Percentiles rank a stretch among this genome's conserved stretches.
Evolutionary conservation across 2,113 vertebrate genomes (phyloP).

Genomic region (Lycaon pictus): DNA sequence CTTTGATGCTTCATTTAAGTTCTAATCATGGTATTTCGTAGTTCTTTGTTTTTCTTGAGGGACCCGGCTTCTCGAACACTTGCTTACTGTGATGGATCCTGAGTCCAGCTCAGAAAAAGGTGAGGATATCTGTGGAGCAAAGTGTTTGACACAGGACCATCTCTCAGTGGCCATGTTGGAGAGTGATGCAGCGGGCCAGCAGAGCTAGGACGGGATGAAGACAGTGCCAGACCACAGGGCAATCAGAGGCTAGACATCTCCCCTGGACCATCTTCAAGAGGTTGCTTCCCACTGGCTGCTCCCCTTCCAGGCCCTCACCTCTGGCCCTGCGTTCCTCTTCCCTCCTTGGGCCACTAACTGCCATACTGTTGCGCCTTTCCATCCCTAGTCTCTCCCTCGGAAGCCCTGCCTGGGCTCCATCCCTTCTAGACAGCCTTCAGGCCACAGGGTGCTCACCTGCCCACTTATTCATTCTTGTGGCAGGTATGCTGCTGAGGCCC

Average conservation of each 20-base stretch:
- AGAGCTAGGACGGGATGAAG: background rate
- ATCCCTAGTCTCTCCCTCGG: background rate
- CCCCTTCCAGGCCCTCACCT: background rate
- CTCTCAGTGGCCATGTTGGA: background rate
- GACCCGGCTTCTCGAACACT: background rate
- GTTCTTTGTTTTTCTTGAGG: background rate
- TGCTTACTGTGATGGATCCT: background rate
- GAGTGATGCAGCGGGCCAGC: background rate
- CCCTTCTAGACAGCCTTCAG: background rate
- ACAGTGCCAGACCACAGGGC: background rate
- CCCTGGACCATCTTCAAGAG: background rate
- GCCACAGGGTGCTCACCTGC: background rate
- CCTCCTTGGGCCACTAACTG: background rate
- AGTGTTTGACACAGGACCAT: background rate
- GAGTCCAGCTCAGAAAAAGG: background rate
- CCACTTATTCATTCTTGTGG: background rate
- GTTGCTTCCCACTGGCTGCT: background rate
- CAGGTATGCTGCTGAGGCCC: no score
- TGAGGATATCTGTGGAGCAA: background rate
- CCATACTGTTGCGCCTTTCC: background rate
- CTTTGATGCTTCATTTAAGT: background rate
- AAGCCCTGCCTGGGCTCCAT: background rate
- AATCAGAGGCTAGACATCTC: background rate
- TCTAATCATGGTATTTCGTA: background rate
- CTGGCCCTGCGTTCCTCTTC: background rate